Conservation (phyloP, 2,113 vertebrate genomes). For the Phalacrocorax carbo region DNA sequence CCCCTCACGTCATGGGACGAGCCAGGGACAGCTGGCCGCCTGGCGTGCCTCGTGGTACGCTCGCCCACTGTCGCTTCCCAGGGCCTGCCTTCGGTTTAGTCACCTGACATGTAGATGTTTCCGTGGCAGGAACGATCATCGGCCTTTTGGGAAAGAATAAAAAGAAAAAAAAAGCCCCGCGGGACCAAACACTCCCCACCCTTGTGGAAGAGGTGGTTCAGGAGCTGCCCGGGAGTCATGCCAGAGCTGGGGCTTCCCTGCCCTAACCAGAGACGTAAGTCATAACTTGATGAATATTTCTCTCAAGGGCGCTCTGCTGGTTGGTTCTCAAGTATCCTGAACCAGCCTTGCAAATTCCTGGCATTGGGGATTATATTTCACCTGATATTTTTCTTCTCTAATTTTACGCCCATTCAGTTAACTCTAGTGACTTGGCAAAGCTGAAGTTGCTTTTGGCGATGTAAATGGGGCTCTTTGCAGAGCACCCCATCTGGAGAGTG, state of each 20-base stretch:
- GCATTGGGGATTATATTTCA: neutral
- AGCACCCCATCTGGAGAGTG: neutral
- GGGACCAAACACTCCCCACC: neutral
- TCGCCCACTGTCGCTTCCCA: accelerated
- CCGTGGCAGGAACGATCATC: no score
- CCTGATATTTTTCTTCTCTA: neutral
- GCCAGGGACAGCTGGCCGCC: neutral
- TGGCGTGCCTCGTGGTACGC: accelerated
- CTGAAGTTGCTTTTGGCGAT: neutral
- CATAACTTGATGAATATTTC: neutral
- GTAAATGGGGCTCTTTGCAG: neutral
- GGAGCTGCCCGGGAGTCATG: neutral
- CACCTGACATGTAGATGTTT: no score
- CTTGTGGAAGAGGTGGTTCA: neutral
- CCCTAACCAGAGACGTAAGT: neutral
- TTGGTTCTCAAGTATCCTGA: neutral
- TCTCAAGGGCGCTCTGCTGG: neutral
- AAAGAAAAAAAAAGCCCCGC: neutral
- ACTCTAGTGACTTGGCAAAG: neutral
- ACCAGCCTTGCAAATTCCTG: neutral
- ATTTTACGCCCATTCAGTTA: neutral
- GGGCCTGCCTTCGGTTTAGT: neutral
- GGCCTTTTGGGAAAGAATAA: neutral
- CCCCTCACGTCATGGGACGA: accelerated
- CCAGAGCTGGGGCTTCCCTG: neutral